phyloP scores from a whole-genome alignment of 1,140 invertebrate genomes.

The Brachystomella parvula region DNA sequence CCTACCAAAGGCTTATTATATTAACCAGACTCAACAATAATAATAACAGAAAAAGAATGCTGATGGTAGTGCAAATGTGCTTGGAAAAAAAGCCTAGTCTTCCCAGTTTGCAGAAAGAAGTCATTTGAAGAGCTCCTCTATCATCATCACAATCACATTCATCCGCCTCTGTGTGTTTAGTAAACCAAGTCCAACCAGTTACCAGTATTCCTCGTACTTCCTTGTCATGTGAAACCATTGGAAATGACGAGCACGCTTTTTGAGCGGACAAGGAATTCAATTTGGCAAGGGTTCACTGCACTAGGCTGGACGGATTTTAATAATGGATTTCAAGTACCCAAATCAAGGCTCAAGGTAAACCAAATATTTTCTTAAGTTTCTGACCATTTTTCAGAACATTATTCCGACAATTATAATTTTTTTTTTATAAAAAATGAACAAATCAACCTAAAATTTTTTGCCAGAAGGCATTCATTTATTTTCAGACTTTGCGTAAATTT shows the following conservation, averaged over 20 bases:
- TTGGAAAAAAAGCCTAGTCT: neutral
- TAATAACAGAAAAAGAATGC: neutral
- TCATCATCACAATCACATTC: neutral
- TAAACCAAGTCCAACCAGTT: neutral
- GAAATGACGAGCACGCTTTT: constrained; percentile 56
- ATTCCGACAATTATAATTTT: neutral
- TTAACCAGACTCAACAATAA: neutral
- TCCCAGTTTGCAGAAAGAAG: neutral
- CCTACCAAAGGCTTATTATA: no score
- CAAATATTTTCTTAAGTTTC: neutral
- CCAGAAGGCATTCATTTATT: constrained; percentile 3
- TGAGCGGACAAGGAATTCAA: constrained; percentile 61
- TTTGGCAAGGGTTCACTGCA: constrained; percentile 66
- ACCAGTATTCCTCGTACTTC: neutral
- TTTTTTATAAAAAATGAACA: neutral
- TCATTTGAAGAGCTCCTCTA: neutral
- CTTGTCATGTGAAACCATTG: neutral
- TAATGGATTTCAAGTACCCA: constrained; percentile 52
- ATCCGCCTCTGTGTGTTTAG: neutral
- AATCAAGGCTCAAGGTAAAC: constrained; percentile 65
- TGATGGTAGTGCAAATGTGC: neutral
- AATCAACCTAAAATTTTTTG: neutral
- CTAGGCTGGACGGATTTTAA: constrained; percentile 55
- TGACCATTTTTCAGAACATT: neutral
- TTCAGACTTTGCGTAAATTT: neutral